Percentiles rank a stretch among this genome's conserved stretches.
These are phyloP conservation scores for Calosoma granatense DNA, from an alignment of 1,140 invertebrate species.

Conservation along the genomic window DNA sequence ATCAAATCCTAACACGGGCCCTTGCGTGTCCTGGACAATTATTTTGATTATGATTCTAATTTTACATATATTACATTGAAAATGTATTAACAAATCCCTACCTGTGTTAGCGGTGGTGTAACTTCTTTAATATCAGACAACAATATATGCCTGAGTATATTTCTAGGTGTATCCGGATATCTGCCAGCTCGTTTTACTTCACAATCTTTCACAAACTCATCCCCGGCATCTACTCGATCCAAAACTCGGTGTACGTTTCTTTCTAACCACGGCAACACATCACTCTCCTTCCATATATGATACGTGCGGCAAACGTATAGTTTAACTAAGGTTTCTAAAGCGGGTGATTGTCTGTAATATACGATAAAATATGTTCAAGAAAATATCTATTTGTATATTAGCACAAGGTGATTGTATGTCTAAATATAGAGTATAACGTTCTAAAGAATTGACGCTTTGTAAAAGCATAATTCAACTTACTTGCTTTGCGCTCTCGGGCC, in stretches of 20 bases:
- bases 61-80: constrained; percentile 30
- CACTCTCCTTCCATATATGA: constrained; percentile 69
- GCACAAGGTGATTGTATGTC: neutral
- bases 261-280: constrained; percentile 70
- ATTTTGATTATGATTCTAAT: no score
- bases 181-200: constrained; percentile 47
- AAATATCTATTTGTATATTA: neutral
- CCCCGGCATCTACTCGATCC: constrained; percentile 49
- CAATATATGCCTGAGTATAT: constrained; percentile 69
- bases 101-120: constrained; percentile 43
- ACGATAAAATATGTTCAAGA: neutral
- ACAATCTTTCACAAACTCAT: constrained; percentile 54
- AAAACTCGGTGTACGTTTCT: constrained; percentile 55
- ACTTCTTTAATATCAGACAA: constrained; percentile 71
- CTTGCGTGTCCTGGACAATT: constrained; percentile 33
- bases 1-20: constrained; percentile 67
- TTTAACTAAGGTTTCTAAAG: constrained; percentile 57
- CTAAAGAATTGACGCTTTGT: no score
- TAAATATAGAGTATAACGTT: no score
- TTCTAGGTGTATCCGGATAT: constrained; percentile 59
- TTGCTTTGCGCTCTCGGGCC: constrained; percentile 29
- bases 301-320: constrained; percentile 65
- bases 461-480: no score
- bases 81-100: constrained; percentile 23
- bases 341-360: constrained; percentile 47